These are phyloP conservation scores for Probaryconus sp. DNA, from an alignment of 1,140 invertebrate genomes.

Conservation along the genomic window DNA sequence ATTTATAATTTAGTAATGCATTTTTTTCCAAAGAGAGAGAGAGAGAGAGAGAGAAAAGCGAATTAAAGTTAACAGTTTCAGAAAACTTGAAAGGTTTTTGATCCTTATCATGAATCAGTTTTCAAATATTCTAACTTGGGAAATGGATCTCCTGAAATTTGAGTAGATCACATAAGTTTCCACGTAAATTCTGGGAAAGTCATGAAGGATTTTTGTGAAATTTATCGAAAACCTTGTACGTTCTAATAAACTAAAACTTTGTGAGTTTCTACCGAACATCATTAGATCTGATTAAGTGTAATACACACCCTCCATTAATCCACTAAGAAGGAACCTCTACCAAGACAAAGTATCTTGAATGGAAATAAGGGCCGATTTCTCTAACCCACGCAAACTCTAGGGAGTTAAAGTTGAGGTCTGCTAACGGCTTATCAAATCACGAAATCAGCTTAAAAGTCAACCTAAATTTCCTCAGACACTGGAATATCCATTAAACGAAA, in stretches of 20 bases:
- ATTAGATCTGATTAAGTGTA: conserved; percentile 17
- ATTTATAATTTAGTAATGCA: no score
- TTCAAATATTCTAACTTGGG: no score
- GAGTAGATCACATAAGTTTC: no score
- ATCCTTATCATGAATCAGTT: no score
- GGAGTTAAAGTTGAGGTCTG: conserved; percentile 5
- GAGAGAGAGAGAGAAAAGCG: no score
- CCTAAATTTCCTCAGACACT: conserved; percentile 8
- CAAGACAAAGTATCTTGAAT: conserved; percentile 10
- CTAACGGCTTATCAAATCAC: conserved; percentile 22
- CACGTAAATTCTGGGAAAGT: no score
- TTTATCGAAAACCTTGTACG: conserved; percentile 5
- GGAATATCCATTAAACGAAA: conserved; percentile 28
- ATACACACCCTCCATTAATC: conserved; percentile 12
- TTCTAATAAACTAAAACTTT: conserved; percentile 6
- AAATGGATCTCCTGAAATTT: no score
- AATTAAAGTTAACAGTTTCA: no score
- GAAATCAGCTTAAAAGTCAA: conserved; percentile 22
- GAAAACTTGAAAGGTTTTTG: no score
- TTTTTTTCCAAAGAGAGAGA: no score
- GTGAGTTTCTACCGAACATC: conserved; percentile 5
- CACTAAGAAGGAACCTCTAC: neutral
- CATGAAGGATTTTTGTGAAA: no score
- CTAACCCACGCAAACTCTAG: conserved; percentile 3
- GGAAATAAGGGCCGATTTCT: conserved; percentile 3